A percentile compares a stretch with the other conserved stretches of the same genome.
These are phyloP conservation scores for Novumbra hubbsi DNA, from an alignment of 2,797 vertebrate genomes.

Conservation along the genomic window DNA sequence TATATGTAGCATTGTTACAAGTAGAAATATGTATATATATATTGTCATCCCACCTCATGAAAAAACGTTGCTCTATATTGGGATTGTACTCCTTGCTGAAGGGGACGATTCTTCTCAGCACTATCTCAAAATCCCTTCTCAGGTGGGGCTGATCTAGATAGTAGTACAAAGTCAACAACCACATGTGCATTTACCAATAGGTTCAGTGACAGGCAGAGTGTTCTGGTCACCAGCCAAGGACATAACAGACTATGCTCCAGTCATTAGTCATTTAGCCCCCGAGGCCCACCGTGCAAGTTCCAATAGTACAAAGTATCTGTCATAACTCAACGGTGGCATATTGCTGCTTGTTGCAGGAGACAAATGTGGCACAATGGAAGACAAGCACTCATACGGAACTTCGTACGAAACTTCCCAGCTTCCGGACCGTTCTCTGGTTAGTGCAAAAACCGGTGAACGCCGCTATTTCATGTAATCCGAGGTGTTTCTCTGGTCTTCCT, in stretches of 20 bases:
- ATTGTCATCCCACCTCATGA: no score
- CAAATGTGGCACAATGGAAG: no score
- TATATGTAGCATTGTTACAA: no score
- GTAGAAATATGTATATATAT: no score
- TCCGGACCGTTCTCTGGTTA: no score
- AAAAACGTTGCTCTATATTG: no score
- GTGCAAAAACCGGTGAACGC: no score
- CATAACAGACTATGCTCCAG: constrained; percentile 20
- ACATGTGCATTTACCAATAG: neutral
- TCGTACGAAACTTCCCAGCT: no score
- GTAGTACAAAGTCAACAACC: neutral
- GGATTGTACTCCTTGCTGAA: neutral
- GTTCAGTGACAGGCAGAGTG: constrained; percentile 10
- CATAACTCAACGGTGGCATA: no score
- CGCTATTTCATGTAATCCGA: no score
- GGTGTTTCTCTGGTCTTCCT: neutral
- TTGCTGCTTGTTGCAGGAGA: no score
- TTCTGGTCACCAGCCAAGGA: constrained; percentile 9
- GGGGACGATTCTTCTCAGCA: neutral
- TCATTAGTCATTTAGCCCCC: constrained; percentile 1
- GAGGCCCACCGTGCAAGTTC: constrained; percentile 1
- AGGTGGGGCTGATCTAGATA: neutral
- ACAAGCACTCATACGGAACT: no score
- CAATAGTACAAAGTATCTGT: neutral
- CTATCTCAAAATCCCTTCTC: neutral